Evolutionary conservation across 2,113 vertebrate genomes (phyloP), one percentile per base, ranked within the genome.

Genomic region (Hydrolagus affinis): DNA sequence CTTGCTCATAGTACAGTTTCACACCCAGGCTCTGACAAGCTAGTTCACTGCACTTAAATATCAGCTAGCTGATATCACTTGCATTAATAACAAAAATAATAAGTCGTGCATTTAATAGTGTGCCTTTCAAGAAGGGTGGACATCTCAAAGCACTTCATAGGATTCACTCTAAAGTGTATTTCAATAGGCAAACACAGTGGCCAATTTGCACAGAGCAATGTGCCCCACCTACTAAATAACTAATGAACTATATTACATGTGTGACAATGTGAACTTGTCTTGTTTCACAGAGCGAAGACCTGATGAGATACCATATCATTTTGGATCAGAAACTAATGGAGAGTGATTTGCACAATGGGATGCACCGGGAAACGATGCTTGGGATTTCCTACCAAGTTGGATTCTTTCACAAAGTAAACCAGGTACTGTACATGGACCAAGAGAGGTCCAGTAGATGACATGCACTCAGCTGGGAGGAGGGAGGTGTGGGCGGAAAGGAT

Each of bases 301-400:
- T 91, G 0, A 92, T 96, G 1, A 92, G 86, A 66, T 97, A 97
- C 77, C 97, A 99, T 0, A 32, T 98, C 85, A 86, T 99, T 85
- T 71, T 93, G 21, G 90, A 89, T 0, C 92, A 98, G 88, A 95
- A 92, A 57, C 91, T 99, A 59, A 88, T 95, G 87, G 94, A 90
- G 89, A 94, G 92, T 0, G 90, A 95, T 86, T 90, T 99, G 73
- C 94, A 91, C 89, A 88, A 90, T 0, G 97, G 97, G 85, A 94
- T 95, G 87, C 95, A 96, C 91, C 94, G 93, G 75, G 90, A 93
- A 75, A 96, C 96, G 12, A 93, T 99, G 95, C 91, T 98, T 0
- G 97, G 97, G 0, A 91, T 92, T 86, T 95, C 95, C 87, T 96
- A 92, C 87, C 93, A 92, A 86, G 87, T 99, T 0, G 92, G 93